These are phyloP conservation scores for Phortica magna DNA, from an alignment of 2,888 invertebrate genomes.

Conservation along the genomic window DNA sequence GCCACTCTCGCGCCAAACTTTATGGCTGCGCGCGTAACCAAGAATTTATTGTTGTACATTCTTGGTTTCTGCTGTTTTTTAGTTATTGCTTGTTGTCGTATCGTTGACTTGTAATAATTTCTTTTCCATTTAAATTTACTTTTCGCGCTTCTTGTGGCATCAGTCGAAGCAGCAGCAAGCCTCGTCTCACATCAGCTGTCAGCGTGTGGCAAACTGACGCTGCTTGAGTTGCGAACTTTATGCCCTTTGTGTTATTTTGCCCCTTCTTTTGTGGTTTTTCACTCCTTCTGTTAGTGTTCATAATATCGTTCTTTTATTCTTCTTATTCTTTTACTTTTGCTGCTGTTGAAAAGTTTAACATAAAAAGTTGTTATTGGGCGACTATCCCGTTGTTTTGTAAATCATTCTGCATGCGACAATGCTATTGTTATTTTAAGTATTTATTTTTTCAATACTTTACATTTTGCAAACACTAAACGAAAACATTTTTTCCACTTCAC, in stretches of 20 bases:
- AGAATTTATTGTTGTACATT: too few relatives aligned
- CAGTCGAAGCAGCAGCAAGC: not conserved
- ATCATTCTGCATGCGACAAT: not conserved
- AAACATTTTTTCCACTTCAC: constrained; percentile 41
- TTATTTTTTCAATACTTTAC: not conserved
- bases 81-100: not conserved
- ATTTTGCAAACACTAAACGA: too few relatives aligned
- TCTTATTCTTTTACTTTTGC: not conserved
- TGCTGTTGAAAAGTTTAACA: constrained; percentile 29
- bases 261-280: not conserved
- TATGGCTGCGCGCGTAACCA: too few relatives aligned
- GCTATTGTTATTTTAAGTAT: not conserved
- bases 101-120: not conserved
- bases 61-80: not conserved
- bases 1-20: not conserved
- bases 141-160: not conserved
- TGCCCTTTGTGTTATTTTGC: not conserved
- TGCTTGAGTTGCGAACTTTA: not conserved
- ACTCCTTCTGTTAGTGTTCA: not conserved
- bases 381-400: constrained; percentile 21
- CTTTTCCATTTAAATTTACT: constrained; percentile 10
- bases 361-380: constrained; percentile 52
- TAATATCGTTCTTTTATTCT: not conserved
- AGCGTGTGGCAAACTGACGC: constrained; percentile 16
- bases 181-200: not conserved